Evolutionary conservation across 2,888 invertebrate genomes (phyloP), one percentile per base, ranked within the genome.

Genomic region (Marasmarcha lunaedactyla): DNA sequence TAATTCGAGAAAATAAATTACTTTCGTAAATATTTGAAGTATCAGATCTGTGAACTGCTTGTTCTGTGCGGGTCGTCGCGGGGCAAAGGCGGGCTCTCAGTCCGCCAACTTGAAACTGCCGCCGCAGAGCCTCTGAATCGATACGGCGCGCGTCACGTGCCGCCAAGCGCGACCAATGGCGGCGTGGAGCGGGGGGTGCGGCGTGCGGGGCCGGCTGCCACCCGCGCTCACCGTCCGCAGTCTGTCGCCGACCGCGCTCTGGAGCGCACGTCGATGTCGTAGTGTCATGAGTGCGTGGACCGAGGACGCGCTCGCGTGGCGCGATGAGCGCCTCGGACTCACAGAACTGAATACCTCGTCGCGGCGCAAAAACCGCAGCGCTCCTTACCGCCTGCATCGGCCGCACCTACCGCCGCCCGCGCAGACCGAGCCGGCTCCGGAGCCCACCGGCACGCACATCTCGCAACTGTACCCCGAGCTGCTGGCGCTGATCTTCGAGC

Each of bases 381-480:
- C 89, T 65, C 88, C 89, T 53, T 87, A 88, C 61, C 84, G 88
- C 58, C 78, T 90, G 57, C 89, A 90, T 73, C 85, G 90, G 68
- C 89, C 90, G 50, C 87, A 88, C 63, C 65, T 85, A 61, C 64
- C 77, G 50, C 63, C 63, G 57, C 62, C 79, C 69, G 84, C 78
- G 72, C 69, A 69, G 60, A 59, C 68, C 35, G 79, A 73, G 50
- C 64, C 63, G 63, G 85, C 79, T 69, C 54, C 84, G 66, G 69
- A 81, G 71, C 57, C 85, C 63, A 69, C 70, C 52, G 86, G 87
- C 44, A 90, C 91, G 40, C 93, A 95, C 79, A 92, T 97, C 55
- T 92, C 94, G 36, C 89, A 93, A 63, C 84, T 97, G 38, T 96
- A 95, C 71, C 97, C 97, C 13, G 97, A 97, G 77, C 89, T 97